Base-by-base conservation (phyloP, 2,113 vertebrate species). In the Phylloscopus trochilus region DNA sequence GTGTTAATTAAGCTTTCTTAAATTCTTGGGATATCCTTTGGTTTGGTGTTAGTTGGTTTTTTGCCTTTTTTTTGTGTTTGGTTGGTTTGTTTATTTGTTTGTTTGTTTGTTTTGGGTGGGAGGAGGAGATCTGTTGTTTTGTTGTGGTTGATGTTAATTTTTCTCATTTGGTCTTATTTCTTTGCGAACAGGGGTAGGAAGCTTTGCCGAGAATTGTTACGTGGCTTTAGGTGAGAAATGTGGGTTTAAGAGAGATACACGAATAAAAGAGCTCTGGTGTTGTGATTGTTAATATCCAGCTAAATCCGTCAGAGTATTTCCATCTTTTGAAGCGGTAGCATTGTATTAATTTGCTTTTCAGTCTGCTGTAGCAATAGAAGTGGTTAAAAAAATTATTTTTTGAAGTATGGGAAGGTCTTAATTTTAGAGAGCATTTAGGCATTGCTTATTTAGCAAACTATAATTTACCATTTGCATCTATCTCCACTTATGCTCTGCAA, bases 371-470 rank as follows among this genome's bases (percentile, higher is more conserved):
- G 81, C 59, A 75, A 72, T 60, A 47, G 10, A 80, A 87, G 24
- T 13, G 7, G 49, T 85, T 91, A 89, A 94, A 95, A 24, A 47
- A 77, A 78, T 87, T 82, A 39, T 46, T 79, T 96, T 90, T 66
- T 58, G 8, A 93, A 85, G 67, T 69, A 58, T 74, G 72, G 39
- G 37, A 89, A 28, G 83, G 11, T 74, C 41, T 92, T 62, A 7
- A 77, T 93, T 92, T 90, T 69, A 86, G 63, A 90, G 67, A 90
- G 26, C 63, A 66, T 79, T 92, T 86, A 80, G 81, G 30, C 52
- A 69, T 46, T 80, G 49, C 53, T 94, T 88, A 69, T 82, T 84
- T 76, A 94, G 74, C 33, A 95, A 46, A 53, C 46, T 27, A 33
- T 69, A 74, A 62, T 74, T 70, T 83, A 35, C 72, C 31, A 49